Base-by-base conservation (phyloP, 2,113 vertebrate species). In the Danionella cerebrum region DNA sequence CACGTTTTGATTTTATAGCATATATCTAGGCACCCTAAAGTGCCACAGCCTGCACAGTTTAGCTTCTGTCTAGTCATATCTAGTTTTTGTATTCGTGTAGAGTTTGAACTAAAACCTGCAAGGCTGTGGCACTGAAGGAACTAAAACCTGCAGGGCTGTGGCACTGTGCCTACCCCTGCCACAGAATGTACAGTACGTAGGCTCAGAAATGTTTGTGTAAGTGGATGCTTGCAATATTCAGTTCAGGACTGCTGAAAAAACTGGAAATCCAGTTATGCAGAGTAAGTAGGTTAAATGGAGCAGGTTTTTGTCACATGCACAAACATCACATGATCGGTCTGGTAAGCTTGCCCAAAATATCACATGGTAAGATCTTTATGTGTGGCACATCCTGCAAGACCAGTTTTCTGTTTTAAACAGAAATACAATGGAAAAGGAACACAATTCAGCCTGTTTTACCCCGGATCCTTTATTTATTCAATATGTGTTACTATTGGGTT, bases 221-320 rank as follows among this genome's bases (percentile, higher is more conserved):
- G 25, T 67, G 64, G 10, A 14, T 42, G 21, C 22, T 14, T 52
- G n/a, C 16, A 4, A 72, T 38, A 83, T 89, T 45, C 80, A 78
- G 13, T 47, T 48, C 5, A 48, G 22, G 12, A 22, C 21, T 9
- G 9, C 16, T 12, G 13, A 24, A 36, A n/a, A 12, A 47, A 22
- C 59, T 22, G 44, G 36, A 36, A 64, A 33, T 50, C 60, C 44
- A 48, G 19, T 24, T 48, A 8, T 48, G 6, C 6, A 45, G 14
- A 16, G 22, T 1, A 12, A 24, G 10, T 50, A 10, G 11, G 18
- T 22, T 48, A 48, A 22, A 48, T 21, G 45, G 8, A 4, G 9
- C 39, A 12, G n/a, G 39, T 41, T 9, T 1, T 7, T 24, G 24
- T 22, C 31, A 55, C 12, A 55, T 36, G 18, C 9, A 21, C 31